Base-by-base conservation (phyloP, 1,140 invertebrate species). In the Zaprionus taronus region DNA sequence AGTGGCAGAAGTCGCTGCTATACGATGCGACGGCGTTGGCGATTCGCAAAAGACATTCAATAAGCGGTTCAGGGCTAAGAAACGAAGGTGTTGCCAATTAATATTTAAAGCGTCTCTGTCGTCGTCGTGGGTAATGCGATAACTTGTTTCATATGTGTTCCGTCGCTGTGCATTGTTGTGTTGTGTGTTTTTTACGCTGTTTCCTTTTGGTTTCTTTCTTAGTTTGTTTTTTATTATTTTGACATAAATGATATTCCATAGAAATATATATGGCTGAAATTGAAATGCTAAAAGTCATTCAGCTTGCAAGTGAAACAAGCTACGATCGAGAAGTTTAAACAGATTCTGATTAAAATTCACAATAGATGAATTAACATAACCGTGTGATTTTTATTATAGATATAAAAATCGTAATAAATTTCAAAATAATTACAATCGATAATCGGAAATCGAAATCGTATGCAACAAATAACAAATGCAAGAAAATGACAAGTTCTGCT, bases 401-500 rank as follows among this genome's bases (percentile, higher is more conserved):
- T 47, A 34, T n/a, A 41, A 3, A 41, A 55, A 34, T 20, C 14
- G 31, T 17, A 17, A n/a, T 44, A n/a, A 17, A 17, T 44, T 2
- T 44, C 38, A 6, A 14, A 24, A 14, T 24, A 51, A 51, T 14
- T n/a, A 28, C 24, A 58, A 26, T 56, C 56, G 24, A 60, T 53
- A 47, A 67, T 24, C n/a, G 47, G 31, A 64, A 56, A 31, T 49
- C 71, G 12, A 44, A 44, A 66, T 83, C 77, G 47, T 78, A 74
- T 86, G 75, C 71, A 76, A 72, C 66, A 70, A 64, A 58, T 66
- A 72, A 75, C 89, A 91, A 92, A 92, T 92, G 91, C 91, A 92
- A 84, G 91, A 92, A 92, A 92, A 92, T 92, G 91, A 92, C 82
- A 92, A 92, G 64, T 91, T 92, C 80, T 89, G 76, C 68, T 91